Evolutionary conservation across 2,113 vertebrate species (phyloP), one percentile per base, ranked within the genome.

Genomic region (Charadrius vociferus): DNA sequence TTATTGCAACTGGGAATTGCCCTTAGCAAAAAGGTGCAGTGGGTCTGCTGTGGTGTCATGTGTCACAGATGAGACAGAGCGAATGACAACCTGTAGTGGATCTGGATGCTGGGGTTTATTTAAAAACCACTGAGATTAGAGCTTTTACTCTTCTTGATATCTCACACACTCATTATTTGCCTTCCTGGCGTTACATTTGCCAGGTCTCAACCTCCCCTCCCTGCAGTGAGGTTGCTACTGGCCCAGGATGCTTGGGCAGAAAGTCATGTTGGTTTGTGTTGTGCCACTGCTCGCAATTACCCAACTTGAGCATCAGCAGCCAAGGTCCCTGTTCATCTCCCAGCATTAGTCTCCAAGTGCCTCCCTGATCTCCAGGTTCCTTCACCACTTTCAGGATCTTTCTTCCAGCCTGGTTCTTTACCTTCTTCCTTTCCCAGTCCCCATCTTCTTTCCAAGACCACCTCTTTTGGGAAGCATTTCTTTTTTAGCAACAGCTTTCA

Each of bases 311-410:
- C 14, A 81, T 5, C 52, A 73, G 15, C 37, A 78, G 17, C 15
- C 0, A 5, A 55, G 6, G 12, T 50, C 27, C 0, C 0, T 50
- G 18, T 8, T 41, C 3, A 58, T 24, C 12, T 53, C 23, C 47
- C 5, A 70, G 27, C 5, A 36, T 27, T 62, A 36, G 12, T 23
- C 4, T 79, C 27, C 16, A 47, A 1, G 5, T 29, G 6, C 16
- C 14, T 93, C 14, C 14, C 32, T 75, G 14, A 47, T 75, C 24
- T 56, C 37, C 29, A 37, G 29, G 26, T 15, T 71, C 26, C 16
- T 80, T 21, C 34, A 62, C 13, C 16, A 30, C 27, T 73, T 78
- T n/a, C 17, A 68, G 15, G 7, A 50, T 39, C 24, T 61, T 84
- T 65, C 15, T 24, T 88, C n/a, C 24, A 78, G 2, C 5, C 24